These are phyloP conservation scores for Sterna hirundo DNA, from an alignment of 2,113 vertebrate genomes.

Conservation along the genomic window DNA sequence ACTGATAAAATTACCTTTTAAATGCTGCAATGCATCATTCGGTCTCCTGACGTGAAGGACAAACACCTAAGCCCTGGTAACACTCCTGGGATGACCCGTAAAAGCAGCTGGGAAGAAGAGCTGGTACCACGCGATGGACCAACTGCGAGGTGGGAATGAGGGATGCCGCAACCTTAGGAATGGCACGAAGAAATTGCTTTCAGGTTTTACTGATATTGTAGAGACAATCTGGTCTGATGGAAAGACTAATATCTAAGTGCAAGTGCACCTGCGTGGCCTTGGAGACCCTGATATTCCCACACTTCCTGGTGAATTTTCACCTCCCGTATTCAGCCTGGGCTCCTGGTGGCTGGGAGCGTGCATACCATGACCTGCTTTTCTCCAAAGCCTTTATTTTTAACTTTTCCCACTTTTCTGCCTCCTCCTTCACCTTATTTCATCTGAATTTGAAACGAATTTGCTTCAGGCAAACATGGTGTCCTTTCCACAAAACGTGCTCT, in stretches of 20 bases:
- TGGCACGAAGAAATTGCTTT: background rate
- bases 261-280: background rate
- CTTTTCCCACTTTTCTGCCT: background rate
- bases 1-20: background rate
- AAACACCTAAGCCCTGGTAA: background rate
- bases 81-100: background rate
- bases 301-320: background rate
- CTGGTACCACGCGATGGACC: rapidly evolving
- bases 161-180: background rate
- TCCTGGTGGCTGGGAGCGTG: background rate
- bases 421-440: background rate
- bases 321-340: background rate
- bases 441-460: background rate
- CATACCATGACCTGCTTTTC: background rate
- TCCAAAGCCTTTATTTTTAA: background rate
- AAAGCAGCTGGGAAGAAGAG: background rate
- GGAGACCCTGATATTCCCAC: background rate
- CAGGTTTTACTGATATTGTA: background rate
- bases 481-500: background rate
- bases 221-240: background rate
- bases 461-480: background rate
- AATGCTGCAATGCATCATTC: background rate
- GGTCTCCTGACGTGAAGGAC: background rate
- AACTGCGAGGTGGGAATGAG: rapidly evolving
- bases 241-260: background rate